Base-by-base conservation (phyloP, 2,113 vertebrate genomes). In the Hydropotes inermis region DNA sequence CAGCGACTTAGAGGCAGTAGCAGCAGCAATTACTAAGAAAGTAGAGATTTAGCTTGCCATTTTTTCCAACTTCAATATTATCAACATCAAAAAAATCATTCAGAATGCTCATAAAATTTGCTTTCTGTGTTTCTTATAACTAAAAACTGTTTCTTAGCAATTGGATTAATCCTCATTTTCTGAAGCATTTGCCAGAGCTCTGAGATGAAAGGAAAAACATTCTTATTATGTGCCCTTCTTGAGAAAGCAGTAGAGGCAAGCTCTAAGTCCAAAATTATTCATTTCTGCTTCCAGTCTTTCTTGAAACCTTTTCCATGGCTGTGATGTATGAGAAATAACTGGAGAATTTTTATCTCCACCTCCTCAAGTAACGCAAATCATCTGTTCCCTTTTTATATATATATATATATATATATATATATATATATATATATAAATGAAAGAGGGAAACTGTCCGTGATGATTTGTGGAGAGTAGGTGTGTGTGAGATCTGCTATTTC, bases 301-400 rank as follows among this genome's bases (percentile, higher is more conserved):
- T 98, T 95, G 27, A 97, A 98, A 93, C 58, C 61, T 97, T 98
- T 97, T 60, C 39, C 33, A 7, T 95, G 89, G 45, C 43, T 94
- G 27, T 94, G 89, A 90, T 92, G 30, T 97, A 50, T 47, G 95
- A 98, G 91, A 97, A 98, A 98, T 97, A 98, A 87, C 90, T 94
- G 36, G 67, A 23, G 88, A 97, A 98, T 98, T 98, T 98, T 98
- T 98, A 96, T 97, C 95, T 98, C 97, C 94, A 94, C 95, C 96
- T 85, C 84, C 90, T 98, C 97, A 98, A 97, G 94, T 70, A 94
- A 88, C 94, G 94, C 70, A 89, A 92, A 96, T 97, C 89, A 98
- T 98, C 92, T 98, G 96, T 60, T 95, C 88, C 85, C 27, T 36
- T 74, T 91, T 60, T 70, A n/a, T 86, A 39, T 39, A 39, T 84